These are phyloP conservation scores for Drosophila melanocephala DNA, from an alignment of 2,888 invertebrate species.

Conservation along the genomic window DNA sequence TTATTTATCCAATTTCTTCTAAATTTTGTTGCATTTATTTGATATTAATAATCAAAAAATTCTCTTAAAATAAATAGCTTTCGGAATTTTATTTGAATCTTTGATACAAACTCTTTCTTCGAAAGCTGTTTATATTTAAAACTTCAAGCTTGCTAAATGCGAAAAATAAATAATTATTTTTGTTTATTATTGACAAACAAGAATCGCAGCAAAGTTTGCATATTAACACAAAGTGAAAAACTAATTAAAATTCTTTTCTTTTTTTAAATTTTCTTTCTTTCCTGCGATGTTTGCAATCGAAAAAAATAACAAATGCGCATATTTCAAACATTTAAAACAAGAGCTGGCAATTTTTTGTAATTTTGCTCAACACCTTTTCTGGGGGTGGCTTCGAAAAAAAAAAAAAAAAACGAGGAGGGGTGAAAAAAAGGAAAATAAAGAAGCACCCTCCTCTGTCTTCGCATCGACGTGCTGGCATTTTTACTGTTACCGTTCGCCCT, in stretches of 20 bases:
- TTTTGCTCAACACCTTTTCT: conserved; percentile 69
- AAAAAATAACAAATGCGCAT: conserved; percentile 42
- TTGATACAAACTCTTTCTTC: background rate
- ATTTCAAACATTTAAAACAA: conserved; percentile 63
- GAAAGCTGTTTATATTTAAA: background rate
- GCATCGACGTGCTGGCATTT: conserved; percentile 72
- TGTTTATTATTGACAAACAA: conserved; percentile 45
- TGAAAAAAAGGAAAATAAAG: conserved; percentile 25
- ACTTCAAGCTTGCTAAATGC: background rate
- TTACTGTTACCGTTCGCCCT: conserved; percentile 39
- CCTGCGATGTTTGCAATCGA: conserved; percentile 15
- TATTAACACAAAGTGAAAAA: conserved; percentile 58
- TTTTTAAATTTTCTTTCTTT: conserved; percentile 27
- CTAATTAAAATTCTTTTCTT: conserved; percentile 69
- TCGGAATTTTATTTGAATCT: background rate
- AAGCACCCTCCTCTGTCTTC: conserved; percentile 33
- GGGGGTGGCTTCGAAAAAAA: conserved; percentile 15
- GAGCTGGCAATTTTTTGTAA: conserved; percentile 46
- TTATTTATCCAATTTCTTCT: background rate
- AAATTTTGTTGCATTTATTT: background rate
- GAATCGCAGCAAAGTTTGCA: conserved; percentile 38
- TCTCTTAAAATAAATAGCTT: background rate
- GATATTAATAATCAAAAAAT: background rate
- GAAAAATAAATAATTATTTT: conserved; percentile 35
- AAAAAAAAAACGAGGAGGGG: background rate